Conservation (phyloP, 2,113 vertebrate genomes). For the Chaenogobius annularis region DNA sequence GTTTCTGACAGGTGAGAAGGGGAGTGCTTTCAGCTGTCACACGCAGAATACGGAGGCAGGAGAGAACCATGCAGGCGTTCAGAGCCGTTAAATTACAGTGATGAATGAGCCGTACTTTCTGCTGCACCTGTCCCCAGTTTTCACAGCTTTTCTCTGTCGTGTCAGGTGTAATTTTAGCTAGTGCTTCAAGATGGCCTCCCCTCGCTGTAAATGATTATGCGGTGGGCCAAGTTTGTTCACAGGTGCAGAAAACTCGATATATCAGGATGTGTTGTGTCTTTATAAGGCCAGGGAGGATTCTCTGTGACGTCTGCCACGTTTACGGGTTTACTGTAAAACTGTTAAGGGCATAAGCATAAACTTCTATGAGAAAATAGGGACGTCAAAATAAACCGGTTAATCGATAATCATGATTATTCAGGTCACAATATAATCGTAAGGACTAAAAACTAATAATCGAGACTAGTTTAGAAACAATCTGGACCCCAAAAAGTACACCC, state of each 20-base stretch:
- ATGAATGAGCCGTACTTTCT: slow-evolving; percentile 14
- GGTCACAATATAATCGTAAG: too few species aligned
- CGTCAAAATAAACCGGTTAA: too few species aligned
- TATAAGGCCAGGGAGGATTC: neutral
- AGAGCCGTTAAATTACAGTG: slow-evolving; percentile 2
- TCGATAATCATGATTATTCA: too few species aligned
- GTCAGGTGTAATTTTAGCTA: slow-evolving; percentile 19
- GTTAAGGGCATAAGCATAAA: neutral
- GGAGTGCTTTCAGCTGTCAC: neutral
- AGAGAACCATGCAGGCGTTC: neutral
- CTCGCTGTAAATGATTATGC: slow-evolving; percentile 12
- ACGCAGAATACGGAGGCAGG: neutral
- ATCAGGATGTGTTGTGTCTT: neutral
- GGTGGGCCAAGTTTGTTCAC: neutral
- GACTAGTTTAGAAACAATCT: too few species aligned
- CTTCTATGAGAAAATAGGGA: too few species aligned
- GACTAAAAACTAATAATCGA: too few species aligned
- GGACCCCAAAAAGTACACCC: too few species aligned
- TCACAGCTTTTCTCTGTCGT: slow-evolving; percentile 18
- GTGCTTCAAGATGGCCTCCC: neutral
- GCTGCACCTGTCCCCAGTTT: slow-evolving; percentile 12
- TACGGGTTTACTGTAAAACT: neutral
- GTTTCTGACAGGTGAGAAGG: slow-evolving; percentile 17
- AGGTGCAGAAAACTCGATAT: neutral
- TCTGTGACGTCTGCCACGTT: neutral